Evolutionary conservation across 2,888 invertebrate genomes (phyloP).

Genomic region (Protonemura montana): DNA sequence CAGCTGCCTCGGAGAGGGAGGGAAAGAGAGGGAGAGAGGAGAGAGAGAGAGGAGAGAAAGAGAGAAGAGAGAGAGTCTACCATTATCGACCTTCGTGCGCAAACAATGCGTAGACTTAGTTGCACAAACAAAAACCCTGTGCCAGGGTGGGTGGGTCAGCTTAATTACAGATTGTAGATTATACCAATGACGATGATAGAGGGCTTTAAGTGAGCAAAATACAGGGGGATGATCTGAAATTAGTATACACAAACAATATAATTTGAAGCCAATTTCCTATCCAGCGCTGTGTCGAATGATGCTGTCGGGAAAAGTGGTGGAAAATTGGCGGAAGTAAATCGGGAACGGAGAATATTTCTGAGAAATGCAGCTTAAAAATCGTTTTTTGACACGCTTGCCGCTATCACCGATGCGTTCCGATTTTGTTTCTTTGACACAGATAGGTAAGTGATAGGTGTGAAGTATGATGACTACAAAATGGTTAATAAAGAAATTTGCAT

Average conservation of each 20-base stretch:
- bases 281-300: neutral
- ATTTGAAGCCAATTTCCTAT: neutral
- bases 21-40: neutral
- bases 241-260: constrained; percentile 8
- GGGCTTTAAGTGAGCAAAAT: constrained; percentile 10
- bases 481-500: neutral
- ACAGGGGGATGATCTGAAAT: constrained; percentile 15
- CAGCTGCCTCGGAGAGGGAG: neutral
- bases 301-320: neutral
- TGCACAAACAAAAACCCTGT: constrained; percentile 35
- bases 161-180: constrained; percentile 35
- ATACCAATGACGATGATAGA: constrained; percentile 16
- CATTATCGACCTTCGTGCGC: constrained; percentile 39
- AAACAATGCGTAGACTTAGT: constrained; percentile 42
- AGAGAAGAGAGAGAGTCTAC: neutral
- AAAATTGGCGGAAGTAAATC: neutral
- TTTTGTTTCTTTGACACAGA: neutral
- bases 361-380: neutral
- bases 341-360: neutral
- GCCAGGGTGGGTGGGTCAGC: constrained; percentile 29
- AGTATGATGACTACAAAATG: neutral
- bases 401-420: neutral
- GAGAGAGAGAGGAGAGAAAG: neutral
- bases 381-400: neutral
- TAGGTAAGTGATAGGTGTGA: neutral